phyloP scores from a whole-genome alignment of 2,888 invertebrate genomes.

The Stenurella melanura region DNA sequence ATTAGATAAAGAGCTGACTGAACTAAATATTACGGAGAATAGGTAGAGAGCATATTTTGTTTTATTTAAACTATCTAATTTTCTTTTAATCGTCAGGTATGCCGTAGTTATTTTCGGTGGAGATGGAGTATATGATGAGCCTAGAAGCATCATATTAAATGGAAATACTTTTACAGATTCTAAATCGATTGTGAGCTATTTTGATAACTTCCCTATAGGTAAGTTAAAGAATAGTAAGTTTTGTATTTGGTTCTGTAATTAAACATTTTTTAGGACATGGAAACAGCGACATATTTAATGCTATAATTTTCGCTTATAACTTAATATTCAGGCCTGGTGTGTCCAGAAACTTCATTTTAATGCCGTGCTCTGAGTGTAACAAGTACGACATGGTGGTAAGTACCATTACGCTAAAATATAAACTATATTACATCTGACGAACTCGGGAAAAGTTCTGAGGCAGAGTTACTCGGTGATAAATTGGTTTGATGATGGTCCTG shows the following conservation, averaged over 20 bases:
- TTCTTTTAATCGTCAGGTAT: slow-evolving; percentile 76
- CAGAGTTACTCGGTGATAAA: neutral
- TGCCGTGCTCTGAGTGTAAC: slow-evolving; percentile 87
- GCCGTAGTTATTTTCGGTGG: slow-evolving; percentile 90
- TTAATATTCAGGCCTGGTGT: slow-evolving; percentile 89
- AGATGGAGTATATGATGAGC: slow-evolving; percentile 81
- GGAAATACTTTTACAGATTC: slow-evolving; percentile 82
- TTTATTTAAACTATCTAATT: neutral
- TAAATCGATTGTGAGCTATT: slow-evolving; percentile 79
- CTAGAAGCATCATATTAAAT: slow-evolving; percentile 84
- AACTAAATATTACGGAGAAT: slow-evolving; percentile 79
- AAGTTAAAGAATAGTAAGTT: slow-evolving; percentile 57
- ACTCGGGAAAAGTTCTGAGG: neutral
- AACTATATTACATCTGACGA: neutral
- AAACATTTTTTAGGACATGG: slow-evolving; percentile 72
- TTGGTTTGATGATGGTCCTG: neutral
- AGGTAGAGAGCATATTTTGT: slow-evolving; percentile 75
- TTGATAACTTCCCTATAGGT: slow-evolving; percentile 83
- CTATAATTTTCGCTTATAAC: slow-evolving; percentile 83
- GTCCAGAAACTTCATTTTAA: slow-evolving; percentile 86
- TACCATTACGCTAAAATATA: slow-evolving; percentile 22
- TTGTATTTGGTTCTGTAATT: slow-evolving; percentile 34
- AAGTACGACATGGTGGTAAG: slow-evolving; percentile 81
- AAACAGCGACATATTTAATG: slow-evolving; percentile 84
- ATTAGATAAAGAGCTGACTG: slow-evolving; percentile 82